Evolutionary conservation across 2,888 invertebrate species (phyloP).

Genomic region (Oligia strigilis): DNA sequence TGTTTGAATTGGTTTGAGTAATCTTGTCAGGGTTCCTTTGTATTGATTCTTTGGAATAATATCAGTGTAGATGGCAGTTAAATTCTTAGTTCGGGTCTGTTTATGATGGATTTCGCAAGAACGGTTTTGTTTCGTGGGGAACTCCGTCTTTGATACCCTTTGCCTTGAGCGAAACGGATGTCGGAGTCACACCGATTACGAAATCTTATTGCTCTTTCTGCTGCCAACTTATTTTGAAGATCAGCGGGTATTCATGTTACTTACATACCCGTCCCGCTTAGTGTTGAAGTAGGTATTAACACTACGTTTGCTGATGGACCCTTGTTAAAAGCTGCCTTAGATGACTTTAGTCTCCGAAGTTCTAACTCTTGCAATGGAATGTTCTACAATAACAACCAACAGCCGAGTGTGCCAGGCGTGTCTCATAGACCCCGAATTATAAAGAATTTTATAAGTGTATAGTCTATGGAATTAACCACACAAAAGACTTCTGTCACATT

Average conservation of each 20-base stretch:
- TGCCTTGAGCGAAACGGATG: slow-evolving; percentile 38
- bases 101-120: slow-evolving; percentile 19
- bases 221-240: background rate
- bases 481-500: background rate
- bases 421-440: background rate
- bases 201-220: background rate
- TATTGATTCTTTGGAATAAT: slow-evolving; percentile 11
- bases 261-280: background rate
- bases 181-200: background rate
- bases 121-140: background rate
- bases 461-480: too few relatives aligned
- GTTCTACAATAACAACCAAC: background rate
- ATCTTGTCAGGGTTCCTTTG: slow-evolving; percentile 1
- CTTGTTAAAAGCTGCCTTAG: background rate
- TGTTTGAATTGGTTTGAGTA: slow-evolving; percentile 48
- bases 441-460: background rate
- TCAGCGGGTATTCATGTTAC: background rate
- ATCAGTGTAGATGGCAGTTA: background rate
- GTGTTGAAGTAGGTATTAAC: background rate
- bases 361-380: background rate
- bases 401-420: background rate
- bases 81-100: slow-evolving; percentile 21
- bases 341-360: background rate
- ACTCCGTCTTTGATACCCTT: slow-evolving; percentile 12
- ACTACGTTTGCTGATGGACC: background rate